phyloP scores from a whole-genome alignment of 2,888 invertebrate species.

The Strigamia maritima region DNA sequence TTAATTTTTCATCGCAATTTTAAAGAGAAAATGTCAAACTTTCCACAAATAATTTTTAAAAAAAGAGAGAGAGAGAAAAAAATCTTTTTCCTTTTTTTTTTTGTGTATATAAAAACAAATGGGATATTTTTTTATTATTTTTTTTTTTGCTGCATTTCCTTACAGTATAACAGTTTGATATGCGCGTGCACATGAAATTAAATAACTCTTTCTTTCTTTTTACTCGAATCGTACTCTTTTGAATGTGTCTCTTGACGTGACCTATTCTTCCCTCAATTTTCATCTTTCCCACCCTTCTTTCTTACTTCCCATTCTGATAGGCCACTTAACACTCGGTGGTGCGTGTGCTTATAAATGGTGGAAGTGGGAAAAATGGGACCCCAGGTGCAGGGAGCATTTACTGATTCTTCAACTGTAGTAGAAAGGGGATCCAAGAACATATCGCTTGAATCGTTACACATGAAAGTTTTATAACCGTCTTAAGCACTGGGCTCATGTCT shows the following conservation, averaged over 20 bases:
- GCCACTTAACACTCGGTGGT: constrained; percentile 30
- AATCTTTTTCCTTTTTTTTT: background rate
- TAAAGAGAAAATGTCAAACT: constrained; percentile 20
- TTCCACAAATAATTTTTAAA: background rate
- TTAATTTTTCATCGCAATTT: background rate
- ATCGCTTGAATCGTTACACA: constrained; percentile 31
- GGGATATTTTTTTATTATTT: background rate
- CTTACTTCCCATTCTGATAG: background rate
- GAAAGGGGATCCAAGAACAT: constrained; percentile 21
- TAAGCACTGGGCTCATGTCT: constrained; percentile 32
- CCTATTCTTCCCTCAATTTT: constrained; percentile 8
- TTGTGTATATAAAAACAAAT: constrained; percentile 17
- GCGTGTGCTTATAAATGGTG: constrained; percentile 32
- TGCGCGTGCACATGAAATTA: constrained; percentile 20
- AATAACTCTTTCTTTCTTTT: background rate
- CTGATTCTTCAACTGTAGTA: constrained; percentile 31
- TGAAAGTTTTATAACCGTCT: constrained; percentile 34
- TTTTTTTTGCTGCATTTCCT: background rate
- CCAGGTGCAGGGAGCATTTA: constrained; percentile 28
- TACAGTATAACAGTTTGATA: constrained; percentile 7
- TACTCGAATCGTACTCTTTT: background rate
- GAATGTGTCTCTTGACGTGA: constrained; percentile 29
- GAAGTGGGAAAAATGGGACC: constrained; percentile 31
- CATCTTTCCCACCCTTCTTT: constrained; percentile 18
- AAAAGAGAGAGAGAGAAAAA: background rate